A percentile compares a stretch with the other conserved stretches of the same genome.
Evolutionary conservation across 2,797 vertebrate species (phyloP).

Genomic region (Centroberyx gerrardi): DNA sequence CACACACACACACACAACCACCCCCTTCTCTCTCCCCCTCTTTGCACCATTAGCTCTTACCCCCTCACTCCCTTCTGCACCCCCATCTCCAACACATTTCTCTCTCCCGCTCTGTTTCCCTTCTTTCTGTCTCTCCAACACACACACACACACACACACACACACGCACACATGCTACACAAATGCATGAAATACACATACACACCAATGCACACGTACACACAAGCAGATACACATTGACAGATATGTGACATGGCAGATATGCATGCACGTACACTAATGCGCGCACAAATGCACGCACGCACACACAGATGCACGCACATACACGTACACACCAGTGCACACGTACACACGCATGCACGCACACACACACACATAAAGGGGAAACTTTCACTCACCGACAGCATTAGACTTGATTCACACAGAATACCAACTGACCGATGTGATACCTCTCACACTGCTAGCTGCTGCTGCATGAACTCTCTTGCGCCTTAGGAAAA

Average conservation of each 20-base stretch:
- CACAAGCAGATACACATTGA: neutral
- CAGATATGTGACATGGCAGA: too few relatives aligned
- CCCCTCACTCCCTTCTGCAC: conserved; percentile 8
- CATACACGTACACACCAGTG: neutral
- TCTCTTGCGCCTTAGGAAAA: conserved; percentile 40
- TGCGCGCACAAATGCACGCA: conserved; percentile 19
- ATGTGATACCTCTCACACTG: neutral
- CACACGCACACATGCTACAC: neutral
- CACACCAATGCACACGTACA: neutral
- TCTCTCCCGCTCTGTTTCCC: too few relatives aligned
- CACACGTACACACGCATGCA: neutral
- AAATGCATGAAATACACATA: neutral
- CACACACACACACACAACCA: neutral
- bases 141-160: neutral
- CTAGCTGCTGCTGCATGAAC: neutral
- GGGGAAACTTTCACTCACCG: conserved; percentile 36
- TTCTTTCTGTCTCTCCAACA: neutral
- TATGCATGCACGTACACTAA: neutral
- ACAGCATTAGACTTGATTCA: conserved; percentile 22
- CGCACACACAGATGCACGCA: conserved; percentile 4
- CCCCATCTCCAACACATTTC: neutral
- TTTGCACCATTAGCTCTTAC: neutral
- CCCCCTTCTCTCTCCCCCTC: conserved; percentile 3
- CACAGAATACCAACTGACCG: neutral
- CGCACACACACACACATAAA: neutral